Percentiles rank a stretch among this genome's conserved stretches.
Evolutionary conservation across 2,888 invertebrate species (phyloP).

Genomic region (Pogonocherus hispidulus): DNA sequence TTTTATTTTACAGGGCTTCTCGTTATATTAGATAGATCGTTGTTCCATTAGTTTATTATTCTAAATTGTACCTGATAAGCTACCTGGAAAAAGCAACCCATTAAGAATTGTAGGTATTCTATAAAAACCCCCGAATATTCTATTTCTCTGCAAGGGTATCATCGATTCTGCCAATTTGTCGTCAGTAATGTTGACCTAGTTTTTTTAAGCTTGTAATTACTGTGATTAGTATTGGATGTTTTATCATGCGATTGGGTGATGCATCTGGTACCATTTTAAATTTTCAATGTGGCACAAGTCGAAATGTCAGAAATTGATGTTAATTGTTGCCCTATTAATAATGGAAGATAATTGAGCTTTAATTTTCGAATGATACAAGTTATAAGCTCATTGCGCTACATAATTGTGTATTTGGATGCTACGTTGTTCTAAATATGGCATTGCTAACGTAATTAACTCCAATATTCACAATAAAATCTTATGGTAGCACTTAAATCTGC

Average conservation of each 20-base stretch:
- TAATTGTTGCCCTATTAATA: slow-evolving; percentile 7
- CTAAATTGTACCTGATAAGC: too few species aligned
- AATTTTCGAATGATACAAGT: background rate
- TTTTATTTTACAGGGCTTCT: too few species aligned
- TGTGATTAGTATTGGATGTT: slow-evolving; percentile 1
- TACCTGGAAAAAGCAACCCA: too few species aligned
- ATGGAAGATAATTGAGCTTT: slow-evolving; percentile 1
- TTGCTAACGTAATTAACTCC: background rate
- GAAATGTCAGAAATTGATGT: slow-evolving; percentile 1
- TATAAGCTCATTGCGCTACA: background rate
- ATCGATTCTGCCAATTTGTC: background rate
- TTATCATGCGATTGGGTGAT: slow-evolving; percentile 5
- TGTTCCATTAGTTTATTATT: too few species aligned
- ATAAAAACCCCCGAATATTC: too few species aligned
- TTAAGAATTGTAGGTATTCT: too few species aligned
- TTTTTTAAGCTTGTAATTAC: background rate
- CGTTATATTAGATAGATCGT: too few species aligned
- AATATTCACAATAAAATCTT: too few species aligned
- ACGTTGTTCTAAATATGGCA: background rate
- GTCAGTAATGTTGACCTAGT: slow-evolving; percentile 1
- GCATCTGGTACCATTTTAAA: background rate
- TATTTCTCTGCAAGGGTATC: too few species aligned
- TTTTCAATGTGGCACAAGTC: background rate
- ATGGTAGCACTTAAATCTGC: too few species aligned
- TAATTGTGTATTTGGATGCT: background rate